Evolutionary conservation across 2,113 vertebrate genomes (phyloP), one percentile per base, ranked within the genome.

Genomic region (Prochilodus magdalenae): DNA sequence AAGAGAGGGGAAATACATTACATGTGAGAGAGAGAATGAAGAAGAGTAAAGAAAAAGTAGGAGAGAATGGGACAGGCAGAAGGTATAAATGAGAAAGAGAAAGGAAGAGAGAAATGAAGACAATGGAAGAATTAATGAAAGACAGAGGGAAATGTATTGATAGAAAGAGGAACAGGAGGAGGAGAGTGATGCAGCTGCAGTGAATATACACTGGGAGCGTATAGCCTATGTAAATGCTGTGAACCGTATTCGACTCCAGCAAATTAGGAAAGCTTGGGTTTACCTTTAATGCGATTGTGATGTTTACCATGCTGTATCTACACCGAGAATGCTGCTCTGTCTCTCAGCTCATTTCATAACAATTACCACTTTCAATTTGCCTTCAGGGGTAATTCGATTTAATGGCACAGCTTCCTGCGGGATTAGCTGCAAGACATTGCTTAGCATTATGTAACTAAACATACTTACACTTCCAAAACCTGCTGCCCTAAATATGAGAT

Each of bases 261-360:
- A 62, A 75, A 62, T 62, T 24, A 62, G 22, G 20, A 44, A 75
- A 27, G 14, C 15, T 60, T 44, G 2, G 30, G 24, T 59, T 62
- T 44, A 57, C 20, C 53, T 55, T 55, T 55, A 57, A 57, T n/a
- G 71, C 27, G 49, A 29, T 27, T 12, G 5, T 65, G 1, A 22
- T 11, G 27, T 76, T 6, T 49, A 51, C 49, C 49, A 16, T 76
- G 51, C 20, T 10, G 20, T 74, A n/a, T 74, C 12, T 36, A 74
- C 47, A n/a, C 6, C 5, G 22, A 57, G 65, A 67, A 36, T 67
- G 26, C 57, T 49, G 15, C 40, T 49, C 60, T 65, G 1, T 51
- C 49, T 51, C 16, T 51, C 49, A 7, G 49, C 59, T 74, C 20
- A 24, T 59, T 74, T 59, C 59, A 59, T 59, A 74, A 59, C 53